Base-by-base conservation (phyloP, 1,140 invertebrate species). In the Euschistus heros region DNA sequence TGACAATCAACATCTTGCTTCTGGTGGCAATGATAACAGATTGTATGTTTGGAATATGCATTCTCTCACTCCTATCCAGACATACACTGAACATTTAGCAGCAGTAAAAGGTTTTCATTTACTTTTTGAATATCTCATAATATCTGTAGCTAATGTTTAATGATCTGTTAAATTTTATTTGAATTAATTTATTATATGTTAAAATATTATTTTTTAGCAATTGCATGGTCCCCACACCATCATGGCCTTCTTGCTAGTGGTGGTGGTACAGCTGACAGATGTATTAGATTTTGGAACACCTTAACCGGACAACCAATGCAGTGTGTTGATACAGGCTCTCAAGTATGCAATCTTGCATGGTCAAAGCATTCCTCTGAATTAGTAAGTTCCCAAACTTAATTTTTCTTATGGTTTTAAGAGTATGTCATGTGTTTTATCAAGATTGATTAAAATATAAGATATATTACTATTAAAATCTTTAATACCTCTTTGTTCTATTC, bases 161-260 rank as follows among this genome's bases (percentile, higher is more conserved):
- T 10, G n/a, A n/a, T n/a, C n/a, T n/a, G n/a, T n/a, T n/a, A n/a
- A n/a, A n/a, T 30, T 3, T 37, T 37, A 37, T 37, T 37, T 6
- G 1, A 6, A 13, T 13, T 37, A 13, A 10, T 10, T 37, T 6
- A 10, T 4, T 37, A 13, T 37, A 10, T 37, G 33, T n/a, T n/a
- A n/a, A n/a, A n/a, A 47, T 26, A 44, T 4, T 65, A 63, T 60
- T 27, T 68, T 70, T 17, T 44, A 72, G 97, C 97, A 0, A 98
- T 99, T 71, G 96, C 97, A 4, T 99, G 97, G 97, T 98, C 95
- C 5, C 96, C 96, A 0, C 97, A 99, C 79, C 96, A 99, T 77
- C 97, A 98, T 76, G 97, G 97, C 0, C 78, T 99, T 44, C 78
- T 99, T 54, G 97, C 97, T 0, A 95, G 91, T 66, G 97, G 97